phyloP scores from a whole-genome alignment of 2,888 invertebrate genomes.

The Pseudoips prasinana region DNA sequence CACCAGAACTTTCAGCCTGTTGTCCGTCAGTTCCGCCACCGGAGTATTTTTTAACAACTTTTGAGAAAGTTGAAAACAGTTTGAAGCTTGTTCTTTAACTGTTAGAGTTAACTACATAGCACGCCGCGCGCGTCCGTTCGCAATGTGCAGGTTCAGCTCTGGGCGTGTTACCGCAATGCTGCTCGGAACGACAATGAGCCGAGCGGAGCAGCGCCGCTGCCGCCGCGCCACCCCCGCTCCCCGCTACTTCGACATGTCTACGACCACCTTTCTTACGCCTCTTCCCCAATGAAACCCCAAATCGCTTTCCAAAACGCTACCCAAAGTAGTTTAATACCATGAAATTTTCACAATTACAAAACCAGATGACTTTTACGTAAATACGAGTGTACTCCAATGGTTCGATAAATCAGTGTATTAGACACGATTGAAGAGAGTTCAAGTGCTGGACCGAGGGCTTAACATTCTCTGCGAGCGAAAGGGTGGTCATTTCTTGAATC shows the following conservation, averaged over 20 bases:
- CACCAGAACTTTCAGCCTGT: slow-evolving; percentile 50
- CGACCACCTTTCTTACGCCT: slow-evolving; percentile 38
- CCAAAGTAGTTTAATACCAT: too few species aligned
- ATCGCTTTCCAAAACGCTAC: slow-evolving; percentile 16
- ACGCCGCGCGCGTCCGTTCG: slow-evolving; percentile 45
- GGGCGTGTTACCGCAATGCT: slow-evolving; percentile 48
- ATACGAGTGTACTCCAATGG: too few species aligned
- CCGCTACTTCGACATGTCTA: slow-evolving; percentile 20
- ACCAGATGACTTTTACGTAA: too few species aligned
- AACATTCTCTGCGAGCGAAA: too few species aligned
- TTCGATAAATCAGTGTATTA: too few species aligned
- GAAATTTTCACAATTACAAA: too few species aligned
- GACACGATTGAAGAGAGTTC: too few species aligned
- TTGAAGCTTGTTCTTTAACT: slow-evolving; percentile 50
- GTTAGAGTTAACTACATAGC: slow-evolving; percentile 47
- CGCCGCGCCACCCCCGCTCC: slow-evolving; percentile 27
- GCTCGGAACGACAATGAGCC: slow-evolving; percentile 46
- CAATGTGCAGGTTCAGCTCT: slow-evolving; percentile 30
- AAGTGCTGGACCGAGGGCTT: too few species aligned
- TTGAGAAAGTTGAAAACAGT: slow-evolving; percentile 58
- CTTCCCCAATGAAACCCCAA: slow-evolving; percentile 27
- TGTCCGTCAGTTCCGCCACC: slow-evolving; percentile 43
- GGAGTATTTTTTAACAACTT: slow-evolving; percentile 55
- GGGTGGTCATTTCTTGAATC: too few species aligned
- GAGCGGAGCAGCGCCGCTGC: slow-evolving; percentile 16